These are phyloP conservation scores for Chrysemys picta DNA, from an alignment of 2,113 vertebrate genomes.

Conservation along the genomic window DNA sequence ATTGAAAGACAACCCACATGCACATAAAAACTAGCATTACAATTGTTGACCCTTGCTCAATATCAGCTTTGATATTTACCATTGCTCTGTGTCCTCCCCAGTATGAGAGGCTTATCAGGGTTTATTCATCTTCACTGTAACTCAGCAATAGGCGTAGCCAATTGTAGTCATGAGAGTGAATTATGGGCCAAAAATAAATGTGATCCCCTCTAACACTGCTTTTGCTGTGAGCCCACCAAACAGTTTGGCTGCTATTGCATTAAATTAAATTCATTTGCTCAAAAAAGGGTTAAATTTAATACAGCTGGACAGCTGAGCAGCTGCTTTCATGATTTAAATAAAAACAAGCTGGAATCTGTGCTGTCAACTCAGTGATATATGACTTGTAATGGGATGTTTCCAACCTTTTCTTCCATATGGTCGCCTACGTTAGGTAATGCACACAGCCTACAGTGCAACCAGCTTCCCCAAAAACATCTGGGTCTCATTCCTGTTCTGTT, in stretches of 20 bases:
- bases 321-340: slow-evolving; percentile 93
- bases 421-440: slow-evolving; percentile 86
- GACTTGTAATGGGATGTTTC: slow-evolving; percentile 94
- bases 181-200: slow-evolving; percentile 32
- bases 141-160: slow-evolving; percentile 48
- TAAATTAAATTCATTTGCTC: slow-evolving; percentile 76
- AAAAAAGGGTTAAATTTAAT: slow-evolving; percentile 86
- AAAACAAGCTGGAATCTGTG: slow-evolving; percentile 92
- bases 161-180: slow-evolving; percentile 31
- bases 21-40: neutral
- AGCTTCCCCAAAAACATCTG: slow-evolving; percentile 83
- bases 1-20: neutral
- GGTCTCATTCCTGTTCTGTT: slow-evolving; percentile 82
- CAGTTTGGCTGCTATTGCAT: slow-evolving; percentile 59
- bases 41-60: neutral
- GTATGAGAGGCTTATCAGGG: slow-evolving; percentile 1
- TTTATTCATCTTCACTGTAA: slow-evolving; percentile 33
- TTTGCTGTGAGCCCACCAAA: slow-evolving; percentile 59
- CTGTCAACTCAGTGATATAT: slow-evolving; percentile 92
- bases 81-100: neutral
- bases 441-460: slow-evolving; percentile 80
- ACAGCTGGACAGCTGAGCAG: slow-evolving; percentile 85
- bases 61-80: neutral
- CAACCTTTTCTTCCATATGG: slow-evolving; percentile 90
- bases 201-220: slow-evolving; percentile 46